A percentile compares a stretch with the other conserved stretches of the same genome.
These are phyloP conservation scores for Pseudomyrmex dendroicus DNA, from an alignment of 1,140 invertebrate species.

Conservation along the genomic window DNA sequence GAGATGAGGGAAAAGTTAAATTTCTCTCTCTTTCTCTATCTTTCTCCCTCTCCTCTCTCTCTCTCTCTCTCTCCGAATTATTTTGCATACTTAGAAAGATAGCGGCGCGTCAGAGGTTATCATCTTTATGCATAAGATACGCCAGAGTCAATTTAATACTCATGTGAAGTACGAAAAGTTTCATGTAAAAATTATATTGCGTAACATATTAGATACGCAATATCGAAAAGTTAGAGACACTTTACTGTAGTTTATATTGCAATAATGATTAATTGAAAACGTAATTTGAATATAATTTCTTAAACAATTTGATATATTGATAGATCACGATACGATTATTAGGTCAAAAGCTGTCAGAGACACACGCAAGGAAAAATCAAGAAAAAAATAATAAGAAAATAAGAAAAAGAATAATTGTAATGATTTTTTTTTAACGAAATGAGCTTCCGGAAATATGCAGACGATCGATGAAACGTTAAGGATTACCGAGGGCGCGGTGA, in stretches of 20 bases:
- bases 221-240: slow-evolving; percentile 3
- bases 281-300: not conserved
- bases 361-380: not conserved
- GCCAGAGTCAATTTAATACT: slow-evolving; percentile 52
- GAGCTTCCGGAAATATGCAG: not conserved
- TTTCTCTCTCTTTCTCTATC: slow-evolving; percentile 3
- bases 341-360: not conserved
- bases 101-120: slow-evolving; percentile 14
- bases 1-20: slow-evolving; percentile 59
- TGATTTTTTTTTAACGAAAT: not conserved
- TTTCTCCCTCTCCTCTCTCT: too few relatives aligned
- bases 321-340: not conserved
- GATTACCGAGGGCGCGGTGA: slow-evolving; percentile 8
- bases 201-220: slow-evolving; percentile 28
- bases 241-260: slow-evolving; percentile 5
- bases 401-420: not conserved
- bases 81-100: slow-evolving; percentile 72
- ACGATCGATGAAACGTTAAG: slow-evolving; percentile 27
- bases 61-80: slow-evolving; percentile 52
- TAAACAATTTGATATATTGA: not conserved
- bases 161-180: slow-evolving; percentile 39
- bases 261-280: not conserved
- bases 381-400: not conserved
- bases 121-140: slow-evolving; percentile 73
- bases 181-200: slow-evolving; percentile 49